These are phyloP conservation scores for Microctenopoma stevenorrisi DNA, from an alignment of 2,797 vertebrate species.

Conservation along the genomic window DNA sequence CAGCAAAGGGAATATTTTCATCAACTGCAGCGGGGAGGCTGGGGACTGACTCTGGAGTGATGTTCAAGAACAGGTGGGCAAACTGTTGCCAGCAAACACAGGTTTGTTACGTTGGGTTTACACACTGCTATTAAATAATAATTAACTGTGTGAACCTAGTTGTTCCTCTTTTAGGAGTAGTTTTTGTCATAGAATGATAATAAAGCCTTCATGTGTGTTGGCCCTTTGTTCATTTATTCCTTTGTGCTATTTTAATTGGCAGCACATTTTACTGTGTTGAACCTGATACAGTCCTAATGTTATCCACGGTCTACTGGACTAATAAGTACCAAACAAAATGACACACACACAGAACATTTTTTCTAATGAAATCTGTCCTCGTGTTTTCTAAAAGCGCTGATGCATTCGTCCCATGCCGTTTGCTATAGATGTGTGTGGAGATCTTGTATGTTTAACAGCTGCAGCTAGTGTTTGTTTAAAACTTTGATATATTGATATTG, in stretches of 20 bases:
- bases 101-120: not conserved
- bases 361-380: too few species aligned
- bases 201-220: slow-evolving; percentile 13
- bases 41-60: slow-evolving; percentile 17
- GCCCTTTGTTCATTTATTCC: slow-evolving; percentile 4
- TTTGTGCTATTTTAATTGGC: slow-evolving; percentile 7
- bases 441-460: too few species aligned
- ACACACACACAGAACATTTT: too few species aligned
- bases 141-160: too few species aligned
- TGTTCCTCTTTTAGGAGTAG: too few species aligned
- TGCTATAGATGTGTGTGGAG: too few species aligned
- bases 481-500: too few species aligned
- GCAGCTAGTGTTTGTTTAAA: too few species aligned
- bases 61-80: slow-evolving; percentile 2
- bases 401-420: too few species aligned
- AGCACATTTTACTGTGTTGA: not conserved
- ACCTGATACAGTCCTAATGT: not conserved
- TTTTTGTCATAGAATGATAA: not conserved
- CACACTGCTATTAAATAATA: too few species aligned
- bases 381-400: too few species aligned
- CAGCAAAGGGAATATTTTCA: slow-evolving; percentile 57
- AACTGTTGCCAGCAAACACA: slow-evolving; percentile 16
- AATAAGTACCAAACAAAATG: too few species aligned
- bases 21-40: slow-evolving; percentile 27
- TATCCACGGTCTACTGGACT: not conserved